Base-by-base conservation (phyloP, 1,140 invertebrate genomes). In the Argopecten irradians region DNA sequence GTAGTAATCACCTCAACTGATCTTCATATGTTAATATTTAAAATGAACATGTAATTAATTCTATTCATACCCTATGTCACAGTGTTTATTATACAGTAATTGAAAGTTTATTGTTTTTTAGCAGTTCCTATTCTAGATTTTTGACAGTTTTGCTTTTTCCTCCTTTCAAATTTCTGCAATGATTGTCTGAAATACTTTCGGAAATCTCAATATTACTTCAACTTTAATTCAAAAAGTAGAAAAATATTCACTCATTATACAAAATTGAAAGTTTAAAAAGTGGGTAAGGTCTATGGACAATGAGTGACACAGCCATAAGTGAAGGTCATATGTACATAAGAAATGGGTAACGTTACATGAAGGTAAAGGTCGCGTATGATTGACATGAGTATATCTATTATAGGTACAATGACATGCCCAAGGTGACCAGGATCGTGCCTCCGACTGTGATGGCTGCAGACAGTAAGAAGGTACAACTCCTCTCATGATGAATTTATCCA, bases 401-500 rank as follows among this genome's bases (percentile, higher is more conserved):
- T 84, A 93, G 93, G 93, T 94, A 94, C 86, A 89, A 92, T 34
- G 92, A 94, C n/a, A 92, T 95, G 91, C 94, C 94, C 0, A 92
- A 92, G 82, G 90, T 93, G 13, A 85, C 94, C 28, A 84, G 93
- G 36, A 36, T 92, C 9, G 91, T 90, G 9, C 93, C 93, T 8
- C 88, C 87, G 2, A 85, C 90, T 5, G 33, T 88, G 19, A 34
- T 88, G 32, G 43, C 87, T 14, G 39, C 83, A 14, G 90, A 92
- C 35, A 90, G 88, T 9, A 94, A 91, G 85, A 93, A 94, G 91
- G 93, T 93, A 83, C 71, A 86, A 36, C 14, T 14, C 0, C 3
- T 83, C 11, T 84, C 7, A 83, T 8, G 1, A 11, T 19, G 32
- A 71, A 14, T 82, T n/a, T 43, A 2, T 86, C 33, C 34, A 16